These are phyloP conservation scores for Montipora foliosa DNA, from an alignment of 64 coral and sea anemone genomes.

Conservation along the genomic window DNA sequence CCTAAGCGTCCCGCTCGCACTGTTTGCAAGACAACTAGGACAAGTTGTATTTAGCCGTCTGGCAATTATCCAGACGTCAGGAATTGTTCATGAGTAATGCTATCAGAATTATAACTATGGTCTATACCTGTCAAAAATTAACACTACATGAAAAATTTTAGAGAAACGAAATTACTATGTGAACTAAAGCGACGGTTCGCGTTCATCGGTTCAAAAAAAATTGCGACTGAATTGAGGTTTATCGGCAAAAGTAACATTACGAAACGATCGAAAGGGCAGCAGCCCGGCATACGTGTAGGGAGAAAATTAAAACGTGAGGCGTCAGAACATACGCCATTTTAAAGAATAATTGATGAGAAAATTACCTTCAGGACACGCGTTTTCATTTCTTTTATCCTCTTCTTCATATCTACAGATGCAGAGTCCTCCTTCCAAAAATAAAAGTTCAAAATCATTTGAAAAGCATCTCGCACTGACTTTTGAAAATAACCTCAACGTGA, in stretches of 20 bases:
- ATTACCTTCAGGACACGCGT: constrained; percentile 30
- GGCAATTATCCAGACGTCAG: not conserved
- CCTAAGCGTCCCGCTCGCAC: no score
- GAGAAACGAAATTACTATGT: no score
- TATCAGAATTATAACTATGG: no score
- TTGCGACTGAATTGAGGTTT: not conserved
- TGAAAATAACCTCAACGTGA: not conserved
- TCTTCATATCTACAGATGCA: constrained; percentile 41
- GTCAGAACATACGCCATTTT: not conserved
- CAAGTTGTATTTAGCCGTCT: not conserved
- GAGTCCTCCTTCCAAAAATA: constrained; percentile 4
- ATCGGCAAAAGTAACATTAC: not conserved
- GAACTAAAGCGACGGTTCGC: no score
- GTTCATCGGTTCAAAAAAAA: no score
- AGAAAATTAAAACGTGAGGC: not conserved
- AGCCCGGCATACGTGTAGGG: not conserved
- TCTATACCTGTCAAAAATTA: no score
- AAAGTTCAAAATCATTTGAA: not conserved
- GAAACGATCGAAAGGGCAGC: not conserved
- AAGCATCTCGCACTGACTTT: not conserved
- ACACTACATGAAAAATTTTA: no score
- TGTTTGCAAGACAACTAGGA: not conserved
- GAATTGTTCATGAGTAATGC: not conserved
- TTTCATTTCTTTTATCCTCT: constrained; percentile 50
- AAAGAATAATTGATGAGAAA: not conserved